Conservation (phyloP, 2,113 vertebrate genomes). For the Ageneiosus marmoratus region DNA sequence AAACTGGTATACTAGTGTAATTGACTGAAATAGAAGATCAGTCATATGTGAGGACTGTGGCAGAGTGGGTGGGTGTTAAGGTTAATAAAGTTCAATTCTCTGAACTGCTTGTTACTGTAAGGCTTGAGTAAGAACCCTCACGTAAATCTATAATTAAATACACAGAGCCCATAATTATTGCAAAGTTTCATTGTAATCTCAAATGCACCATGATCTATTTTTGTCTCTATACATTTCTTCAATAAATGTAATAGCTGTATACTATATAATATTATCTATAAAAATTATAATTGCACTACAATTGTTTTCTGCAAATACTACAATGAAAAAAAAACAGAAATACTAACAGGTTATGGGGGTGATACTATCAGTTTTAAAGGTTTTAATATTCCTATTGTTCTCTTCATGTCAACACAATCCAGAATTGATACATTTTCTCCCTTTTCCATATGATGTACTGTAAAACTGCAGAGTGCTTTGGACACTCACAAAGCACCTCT, state of each 20-base stretch:
- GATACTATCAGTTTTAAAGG: not conserved
- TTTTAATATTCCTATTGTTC: not conserved
- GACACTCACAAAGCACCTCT: not conserved
- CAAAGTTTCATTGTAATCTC: not conserved
- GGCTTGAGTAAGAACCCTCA: not conserved
- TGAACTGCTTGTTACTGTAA: not conserved
- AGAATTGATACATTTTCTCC: not conserved
- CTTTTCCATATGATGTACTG: not conserved
- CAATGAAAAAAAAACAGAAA: not conserved
- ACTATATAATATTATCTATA: not conserved
- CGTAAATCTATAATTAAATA: constrained; percentile 24
- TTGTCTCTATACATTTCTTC: not conserved
- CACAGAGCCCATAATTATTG: constrained; percentile 9
- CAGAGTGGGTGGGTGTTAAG: not conserved
- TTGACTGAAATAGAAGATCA: constrained; percentile 1
- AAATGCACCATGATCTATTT: constrained; percentile 9
- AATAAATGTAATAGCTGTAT: not conserved
- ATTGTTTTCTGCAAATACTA: constrained; percentile 5
- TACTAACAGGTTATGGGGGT: not conserved
- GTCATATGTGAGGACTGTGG: not conserved
- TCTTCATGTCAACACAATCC: constrained; percentile 13
- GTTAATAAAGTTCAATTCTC: constrained; percentile 22
- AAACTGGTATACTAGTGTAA: too few species aligned
- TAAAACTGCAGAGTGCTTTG: not conserved
- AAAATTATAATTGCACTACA: not conserved